phyloP scores from a whole-genome alignment of 1,140 invertebrate genomes.

The Eumaeus atala region DNA sequence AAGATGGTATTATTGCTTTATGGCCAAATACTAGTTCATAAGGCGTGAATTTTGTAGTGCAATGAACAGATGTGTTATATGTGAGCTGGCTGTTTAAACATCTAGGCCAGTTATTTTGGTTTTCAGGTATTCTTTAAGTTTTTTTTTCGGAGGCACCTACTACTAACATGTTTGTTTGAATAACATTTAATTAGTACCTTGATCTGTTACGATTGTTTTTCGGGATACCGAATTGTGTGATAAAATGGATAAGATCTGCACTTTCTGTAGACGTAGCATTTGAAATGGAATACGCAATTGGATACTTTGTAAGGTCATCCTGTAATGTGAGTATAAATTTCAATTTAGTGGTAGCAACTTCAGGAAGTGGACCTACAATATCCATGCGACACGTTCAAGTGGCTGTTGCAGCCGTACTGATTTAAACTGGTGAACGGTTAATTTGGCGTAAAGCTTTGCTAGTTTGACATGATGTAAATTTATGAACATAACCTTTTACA shows the following conservation, averaged over 20 bases:
- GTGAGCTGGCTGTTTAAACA: constrained; percentile 1
- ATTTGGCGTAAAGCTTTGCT: no score
- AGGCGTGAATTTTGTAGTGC: neutral
- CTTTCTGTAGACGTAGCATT: neutral
- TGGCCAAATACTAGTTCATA: constrained; percentile 2
- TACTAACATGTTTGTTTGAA: constrained; percentile 3
- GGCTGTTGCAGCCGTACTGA: no score
- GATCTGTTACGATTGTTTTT: constrained; percentile 8
- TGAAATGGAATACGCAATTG: constrained; percentile 1
- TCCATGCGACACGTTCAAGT: no score
- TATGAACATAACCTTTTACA: no score
- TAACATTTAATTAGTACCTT: neutral
- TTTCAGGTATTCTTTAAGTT: neutral
- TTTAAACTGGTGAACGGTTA: no score
- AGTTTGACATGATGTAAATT: no score
- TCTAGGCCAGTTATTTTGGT: constrained; percentile 7
- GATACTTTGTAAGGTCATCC: neutral
- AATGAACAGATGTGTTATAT: constrained; percentile 1
- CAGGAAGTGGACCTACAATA: no score
- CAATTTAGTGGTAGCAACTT: no score
- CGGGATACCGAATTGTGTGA: constrained; percentile 5
- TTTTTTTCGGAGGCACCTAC: neutral
- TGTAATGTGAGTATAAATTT: no score
- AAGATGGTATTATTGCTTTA: neutral
- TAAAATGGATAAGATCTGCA: constrained; percentile 5